Base-by-base conservation (phyloP, 2,113 vertebrate species). In the Murina feae region DNA sequence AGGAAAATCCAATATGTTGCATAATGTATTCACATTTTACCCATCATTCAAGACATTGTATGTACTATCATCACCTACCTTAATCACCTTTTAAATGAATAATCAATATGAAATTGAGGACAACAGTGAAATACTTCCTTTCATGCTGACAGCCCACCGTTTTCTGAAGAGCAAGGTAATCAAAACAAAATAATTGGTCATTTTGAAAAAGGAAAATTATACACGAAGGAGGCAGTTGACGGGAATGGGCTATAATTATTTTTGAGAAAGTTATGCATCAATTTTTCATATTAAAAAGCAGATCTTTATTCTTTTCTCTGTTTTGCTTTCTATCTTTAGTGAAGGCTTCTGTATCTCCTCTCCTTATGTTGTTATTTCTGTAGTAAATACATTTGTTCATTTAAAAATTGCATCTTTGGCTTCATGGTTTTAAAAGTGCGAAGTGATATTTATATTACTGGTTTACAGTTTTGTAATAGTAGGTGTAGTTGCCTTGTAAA, bases 1-100 rank as follows among this genome's bases (percentile, higher is more conserved):
- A 96, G 95, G 95, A 97, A 98, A 98, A 98, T 98, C 97, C 97
- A 97, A 37, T 76, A 80, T 79, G 16, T 97, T 97, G 96, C 96
- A 93, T 96, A 97, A 95, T 0, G 9, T 63, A 91, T 92, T 97
- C 97, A 96, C 92, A 98, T 98, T 97, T 97, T 97, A 97, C 78
- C 89, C 97, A 96, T 80, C 91, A 93, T 93, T 97, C 89, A 97
- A 65, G 91, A 87, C 8, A 2, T 66, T 87, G 63, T 87, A 79
- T 87, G 44, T 4, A 74, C 66, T 90, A 47, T 82, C 75, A 89
- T 79, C 91, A 94, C 80, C 63, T 89, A 4, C 0, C 74, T 83
- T 92, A 94, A 82, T 55, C 7, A 42, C 80, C 65, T 93, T 78
- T 23, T 25, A 66, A 16, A 86, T 96, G 79, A 53, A 72, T 90